Base-by-base conservation (phyloP, 2,113 vertebrate genomes). In the Progne subis region DNA sequence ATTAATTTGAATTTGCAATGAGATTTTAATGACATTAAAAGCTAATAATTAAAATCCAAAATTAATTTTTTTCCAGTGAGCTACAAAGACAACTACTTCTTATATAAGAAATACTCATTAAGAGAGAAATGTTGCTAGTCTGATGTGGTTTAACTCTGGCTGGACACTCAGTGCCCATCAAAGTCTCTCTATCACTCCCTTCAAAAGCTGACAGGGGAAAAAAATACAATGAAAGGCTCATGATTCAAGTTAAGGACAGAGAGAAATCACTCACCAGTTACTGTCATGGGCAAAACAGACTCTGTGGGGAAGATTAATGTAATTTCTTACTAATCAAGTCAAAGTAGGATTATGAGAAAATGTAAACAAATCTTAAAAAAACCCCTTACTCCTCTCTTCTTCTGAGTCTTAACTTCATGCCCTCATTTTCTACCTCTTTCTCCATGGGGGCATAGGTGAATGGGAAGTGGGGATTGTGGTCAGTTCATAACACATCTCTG, bases 1-100 rank as follows among this genome's bases (percentile, higher is more conserved):
- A 46, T 90, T 56, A 9, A 55, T 94, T 90, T 91, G 12, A 80
- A 57, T 52, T 60, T 21, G 2, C 34, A 88, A 86, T 90, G 14
- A 81, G 14, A 43, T 72, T 88, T 86, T 86, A 81, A 88, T 88
- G 32, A 71, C n/a, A 55, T 41, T 64, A 50, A 93, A 92, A 78
- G 2, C 9, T 79, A 61, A 78, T 72, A 68, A 90, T 75, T 61
- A 61, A 60, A 21, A 82, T 75, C 16, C 49, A 94, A 86, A 84
- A 16, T 74, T 93, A 39, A 39, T 1, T 3, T 41, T 82, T 39
- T 86, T 85, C 70, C 37, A 52, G 41, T 92, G 24, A 75, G 13
- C 14, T 89, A 50, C 39, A 82, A 65, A 86, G 18, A 60, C 3
- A 75, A 86, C 23, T 84, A 61, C 53, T 84, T 84, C 18, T 79